Conservation (phyloP, 2,888 invertebrate genomes). For the Polia nebulosa region DNA sequence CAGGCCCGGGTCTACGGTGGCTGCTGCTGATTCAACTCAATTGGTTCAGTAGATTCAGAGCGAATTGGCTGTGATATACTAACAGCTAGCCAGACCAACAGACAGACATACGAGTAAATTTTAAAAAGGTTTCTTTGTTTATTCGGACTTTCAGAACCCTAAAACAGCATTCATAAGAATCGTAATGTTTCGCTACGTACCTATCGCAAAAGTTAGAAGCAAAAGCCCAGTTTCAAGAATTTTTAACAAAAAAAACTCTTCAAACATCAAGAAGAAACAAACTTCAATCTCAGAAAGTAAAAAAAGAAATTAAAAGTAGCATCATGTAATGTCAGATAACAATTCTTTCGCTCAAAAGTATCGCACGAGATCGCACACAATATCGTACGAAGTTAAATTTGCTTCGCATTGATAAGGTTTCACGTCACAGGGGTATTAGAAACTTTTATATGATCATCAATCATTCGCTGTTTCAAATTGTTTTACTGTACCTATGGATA, state of each 20-base stretch:
- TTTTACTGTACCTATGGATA: constrained; percentile 72
- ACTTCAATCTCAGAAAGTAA: constrained; percentile 13
- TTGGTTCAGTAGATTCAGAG: too few relatives aligned
- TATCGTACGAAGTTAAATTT: constrained; percentile 64
- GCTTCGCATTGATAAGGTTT: constrained; percentile 63
- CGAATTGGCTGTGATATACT: too few relatives aligned
- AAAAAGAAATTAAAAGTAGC: constrained; percentile 35
- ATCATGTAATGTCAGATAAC: constrained; percentile 22
- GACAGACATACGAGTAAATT: too few relatives aligned
- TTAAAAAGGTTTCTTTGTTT: too few relatives aligned
- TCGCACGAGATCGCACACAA: constrained; percentile 31
- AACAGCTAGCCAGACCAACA: too few relatives aligned
- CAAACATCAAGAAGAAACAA: neutral
- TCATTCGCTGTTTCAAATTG: constrained; percentile 76
- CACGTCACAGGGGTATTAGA: constrained; percentile 67
- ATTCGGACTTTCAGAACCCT: too few relatives aligned
- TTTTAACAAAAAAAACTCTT: neutral
- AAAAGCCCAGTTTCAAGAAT: neutral
- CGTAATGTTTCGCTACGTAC: too few relatives aligned
- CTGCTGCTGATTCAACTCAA: too few relatives aligned
- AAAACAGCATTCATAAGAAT: too few relatives aligned
- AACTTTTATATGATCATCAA: constrained; percentile 80
- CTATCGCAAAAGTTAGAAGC: too few relatives aligned
- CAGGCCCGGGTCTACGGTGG: too few relatives aligned
- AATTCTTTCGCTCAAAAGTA: constrained; percentile 40